These are phyloP conservation scores for Pogonomyrmex barbatus DNA, from an alignment of 1,140 invertebrate species.

Conservation along the genomic window DNA sequence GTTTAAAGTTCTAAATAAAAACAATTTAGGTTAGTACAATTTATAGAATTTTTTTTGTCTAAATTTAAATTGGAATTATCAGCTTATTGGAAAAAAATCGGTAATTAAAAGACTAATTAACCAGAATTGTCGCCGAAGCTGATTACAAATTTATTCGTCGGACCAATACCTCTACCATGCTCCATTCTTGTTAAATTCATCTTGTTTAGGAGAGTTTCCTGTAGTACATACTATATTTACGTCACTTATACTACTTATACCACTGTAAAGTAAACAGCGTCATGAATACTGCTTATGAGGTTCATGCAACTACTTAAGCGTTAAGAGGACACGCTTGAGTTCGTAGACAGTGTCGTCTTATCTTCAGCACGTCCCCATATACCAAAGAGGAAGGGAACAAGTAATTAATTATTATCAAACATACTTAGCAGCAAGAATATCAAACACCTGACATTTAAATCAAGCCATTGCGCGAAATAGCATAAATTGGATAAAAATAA, in stretches of 20 bases:
- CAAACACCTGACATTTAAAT: conserved; percentile 24
- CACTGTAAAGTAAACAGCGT: conserved; percentile 47
- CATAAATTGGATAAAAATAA: not conserved
- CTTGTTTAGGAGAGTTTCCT: conserved; percentile 6
- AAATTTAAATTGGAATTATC: not conserved
- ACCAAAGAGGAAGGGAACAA: not conserved
- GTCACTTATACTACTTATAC: conserved; percentile 41
- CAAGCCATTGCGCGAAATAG: not conserved
- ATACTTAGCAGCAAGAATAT: conserved; percentile 14
- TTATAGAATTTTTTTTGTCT: not conserved
- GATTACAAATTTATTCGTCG: conserved; percentile 37
- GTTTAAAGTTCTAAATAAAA: not conserved
- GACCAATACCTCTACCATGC: not conserved
- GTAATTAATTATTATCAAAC: conserved; percentile 47
- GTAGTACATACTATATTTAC: conserved; percentile 27
- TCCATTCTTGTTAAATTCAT: conserved; percentile 12
- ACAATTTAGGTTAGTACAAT: not conserved
- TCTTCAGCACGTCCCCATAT: conserved; percentile 6
- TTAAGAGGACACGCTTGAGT: conserved; percentile 49
- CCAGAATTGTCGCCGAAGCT: not conserved
- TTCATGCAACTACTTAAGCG: conserved; percentile 49
- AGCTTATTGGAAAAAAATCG: not conserved
- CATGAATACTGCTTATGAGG: conserved; percentile 55
- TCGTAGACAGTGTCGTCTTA: conserved; percentile 46
- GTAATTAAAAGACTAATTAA: conserved; percentile 19